Conservation (phyloP, 2,797 vertebrate genomes). For the Gambelia wislizenii region DNA sequence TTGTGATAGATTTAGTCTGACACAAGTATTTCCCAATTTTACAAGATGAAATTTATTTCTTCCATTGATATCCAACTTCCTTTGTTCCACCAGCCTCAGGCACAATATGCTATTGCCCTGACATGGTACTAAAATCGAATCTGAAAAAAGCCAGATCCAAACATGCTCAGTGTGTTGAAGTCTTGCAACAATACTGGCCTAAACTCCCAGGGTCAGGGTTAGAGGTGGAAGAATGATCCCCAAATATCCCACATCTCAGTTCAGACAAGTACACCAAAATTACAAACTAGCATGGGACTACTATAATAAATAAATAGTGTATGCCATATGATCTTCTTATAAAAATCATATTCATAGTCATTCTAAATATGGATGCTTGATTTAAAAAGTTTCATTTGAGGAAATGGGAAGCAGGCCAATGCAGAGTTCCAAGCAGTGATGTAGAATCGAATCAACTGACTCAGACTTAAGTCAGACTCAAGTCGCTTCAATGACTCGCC, state of each 20-base stretch:
- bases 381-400: not conserved
- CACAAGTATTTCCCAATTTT: constrained; percentile 52
- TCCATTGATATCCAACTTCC: constrained; percentile 8
- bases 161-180: not conserved
- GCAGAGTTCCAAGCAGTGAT: no score
- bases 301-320: not conserved
- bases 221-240: not conserved
- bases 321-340: not conserved
- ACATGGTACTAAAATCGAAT: not conserved
- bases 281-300: not conserved
- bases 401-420: not conserved
- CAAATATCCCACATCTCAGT: not conserved
- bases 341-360: not conserved
- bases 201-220: not conserved
- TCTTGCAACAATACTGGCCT: constrained; percentile 12
- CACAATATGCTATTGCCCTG: constrained; percentile 5
- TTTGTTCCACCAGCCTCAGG: constrained; percentile 37
- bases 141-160: constrained; percentile 10
- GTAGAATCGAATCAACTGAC: no score
- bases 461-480: no score
- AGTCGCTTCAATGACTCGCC: no score
- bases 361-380: not conserved
- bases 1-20: constrained; percentile 39
- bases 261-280: not conserved
- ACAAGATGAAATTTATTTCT: constrained; percentile 35